Evolutionary conservation across 1,140 invertebrate species (phyloP).

Genomic region (Drosophila suzukii): DNA sequence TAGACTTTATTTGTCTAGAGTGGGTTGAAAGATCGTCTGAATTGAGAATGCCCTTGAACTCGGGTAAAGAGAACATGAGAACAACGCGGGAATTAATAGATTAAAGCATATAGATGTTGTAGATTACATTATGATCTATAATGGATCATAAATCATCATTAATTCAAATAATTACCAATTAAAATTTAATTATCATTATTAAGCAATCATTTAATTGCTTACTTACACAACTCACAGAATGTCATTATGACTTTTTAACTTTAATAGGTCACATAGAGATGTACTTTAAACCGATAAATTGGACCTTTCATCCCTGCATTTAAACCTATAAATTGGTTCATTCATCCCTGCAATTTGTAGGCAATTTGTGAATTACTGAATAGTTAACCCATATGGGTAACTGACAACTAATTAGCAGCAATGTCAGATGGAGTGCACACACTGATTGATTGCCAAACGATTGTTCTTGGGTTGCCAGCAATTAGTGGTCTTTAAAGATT

Average conservation of each 20-base stretch:
- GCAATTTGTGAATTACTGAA: slow-evolving; percentile 36
- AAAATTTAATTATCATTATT: no score
- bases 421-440: slow-evolving; percentile 53
- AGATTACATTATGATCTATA: background rate
- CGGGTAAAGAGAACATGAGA: slow-evolving; percentile 1
- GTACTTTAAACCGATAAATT: background rate
- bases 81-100: background rate
- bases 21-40: slow-evolving; percentile 19
- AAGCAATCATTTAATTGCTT: background rate
- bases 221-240: background rate
- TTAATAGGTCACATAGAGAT: slow-evolving; percentile 3
- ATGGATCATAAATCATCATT: background rate
- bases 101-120: background rate
- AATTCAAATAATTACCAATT: background rate
- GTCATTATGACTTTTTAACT: background rate
- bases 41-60: slow-evolving; percentile 34
- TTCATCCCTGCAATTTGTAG: slow-evolving; percentile 11
- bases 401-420: slow-evolving; percentile 72
- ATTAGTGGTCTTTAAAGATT: slow-evolving; percentile 23
- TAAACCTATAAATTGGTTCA: background rate
- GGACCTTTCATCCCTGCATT: background rate
- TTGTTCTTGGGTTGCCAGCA: slow-evolving; percentile 32
- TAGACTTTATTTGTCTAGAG: slow-evolving; percentile 39
- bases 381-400: slow-evolving; percentile 8
- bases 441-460: slow-evolving; percentile 64